Conservation (phyloP, 92 coral and sea anemone genomes). For the Anthopleura xanthogrammica region DNA sequence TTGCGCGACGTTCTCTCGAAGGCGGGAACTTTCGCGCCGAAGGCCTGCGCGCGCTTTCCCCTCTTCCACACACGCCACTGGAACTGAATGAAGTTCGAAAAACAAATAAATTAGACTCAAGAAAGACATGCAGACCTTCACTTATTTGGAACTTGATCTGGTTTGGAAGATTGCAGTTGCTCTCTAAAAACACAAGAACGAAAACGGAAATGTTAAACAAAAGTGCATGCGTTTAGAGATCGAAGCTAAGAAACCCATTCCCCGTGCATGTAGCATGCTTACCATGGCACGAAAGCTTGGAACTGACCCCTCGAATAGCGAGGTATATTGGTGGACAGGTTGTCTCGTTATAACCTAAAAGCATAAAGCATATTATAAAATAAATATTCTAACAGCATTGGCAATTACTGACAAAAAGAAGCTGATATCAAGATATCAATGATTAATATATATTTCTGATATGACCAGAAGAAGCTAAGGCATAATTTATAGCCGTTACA, state of each 20-base stretch:
- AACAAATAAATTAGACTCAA: neutral
- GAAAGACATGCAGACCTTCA: conserved; percentile 20
- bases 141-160: conserved; percentile 58
- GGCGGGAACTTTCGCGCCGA: too few species aligned
- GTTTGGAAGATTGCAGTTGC: conserved; percentile 56
- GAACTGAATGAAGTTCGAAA: neutral
- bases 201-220: neutral
- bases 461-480: too few species aligned
- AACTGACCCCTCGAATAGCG: neutral
- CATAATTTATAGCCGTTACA: too few species aligned
- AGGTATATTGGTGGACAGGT: conserved; percentile 2
- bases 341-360: neutral
- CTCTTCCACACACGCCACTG: neutral
- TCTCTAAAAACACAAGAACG: conserved; percentile 20
- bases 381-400: too few species aligned
- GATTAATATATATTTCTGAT: too few species aligned
- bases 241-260: too few species aligned
- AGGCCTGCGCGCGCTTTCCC: too few species aligned
- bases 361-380: neutral
- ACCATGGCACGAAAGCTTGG: conserved; percentile 6
- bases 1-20: too few species aligned
- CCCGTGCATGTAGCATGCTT: neutral
- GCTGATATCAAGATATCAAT: too few species aligned
- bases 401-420: neutral
- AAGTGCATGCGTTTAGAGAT: neutral